Evolutionary conservation across 2,888 invertebrate species (phyloP).

Genomic region (Celastrina argiolus): DNA sequence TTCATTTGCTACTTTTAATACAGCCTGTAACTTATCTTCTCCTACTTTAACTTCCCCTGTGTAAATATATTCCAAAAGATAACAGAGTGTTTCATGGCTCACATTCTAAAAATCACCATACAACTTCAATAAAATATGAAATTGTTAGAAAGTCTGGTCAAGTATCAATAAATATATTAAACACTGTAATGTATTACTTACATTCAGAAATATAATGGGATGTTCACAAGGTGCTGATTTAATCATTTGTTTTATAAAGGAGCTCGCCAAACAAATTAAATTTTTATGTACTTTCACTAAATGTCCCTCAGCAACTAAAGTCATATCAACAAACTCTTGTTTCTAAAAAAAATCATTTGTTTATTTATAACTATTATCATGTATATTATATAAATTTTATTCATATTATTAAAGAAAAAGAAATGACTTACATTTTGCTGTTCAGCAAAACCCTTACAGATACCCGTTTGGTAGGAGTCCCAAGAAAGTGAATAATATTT

Average conservation of each 20-base stretch:
- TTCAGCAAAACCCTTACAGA: constrained; percentile 45
- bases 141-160: background rate
- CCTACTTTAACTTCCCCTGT: constrained; percentile 61
- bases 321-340: constrained; percentile 68
- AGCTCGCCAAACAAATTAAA: constrained; percentile 59
- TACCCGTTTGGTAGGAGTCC: constrained; percentile 41
- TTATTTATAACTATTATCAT: no score
- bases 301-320: constrained; percentile 60
- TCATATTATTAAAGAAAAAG: no score
- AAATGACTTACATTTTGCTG: constrained; percentile 47
- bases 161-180: background rate
- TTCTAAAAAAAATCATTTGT: constrained; percentile 44
- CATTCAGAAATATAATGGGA: constrained; percentile 60
- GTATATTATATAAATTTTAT: no score
- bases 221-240: constrained; percentile 48
- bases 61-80: constrained; percentile 61
- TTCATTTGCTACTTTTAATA: constrained; percentile 51
- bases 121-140: background rate
- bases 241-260: constrained; percentile 56
- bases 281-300: constrained; percentile 62
- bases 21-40: constrained; percentile 40
- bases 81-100: constrained; percentile 44
- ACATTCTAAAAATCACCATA: constrained; percentile 50
- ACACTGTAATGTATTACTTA: constrained; percentile 39
- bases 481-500: constrained; percentile 38